Evolutionary conservation across 2,888 invertebrate genomes (phyloP), one percentile per base, ranked within the genome.

Genomic region (Ischnus inquisitorius): DNA sequence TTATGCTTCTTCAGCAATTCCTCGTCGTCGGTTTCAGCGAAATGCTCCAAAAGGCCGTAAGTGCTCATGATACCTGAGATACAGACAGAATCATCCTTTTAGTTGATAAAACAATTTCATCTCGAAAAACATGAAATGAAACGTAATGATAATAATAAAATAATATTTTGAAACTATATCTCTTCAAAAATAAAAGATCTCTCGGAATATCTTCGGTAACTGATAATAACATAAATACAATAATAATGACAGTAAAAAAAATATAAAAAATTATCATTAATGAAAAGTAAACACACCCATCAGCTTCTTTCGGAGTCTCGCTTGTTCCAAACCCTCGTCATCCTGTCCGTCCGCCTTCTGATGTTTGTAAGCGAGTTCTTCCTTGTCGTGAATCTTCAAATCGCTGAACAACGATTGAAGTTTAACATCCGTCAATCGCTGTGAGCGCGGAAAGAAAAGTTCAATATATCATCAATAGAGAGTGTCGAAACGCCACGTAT

Each of bases 331-430:
- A 0, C 98, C 98, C 90, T 98, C 97, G 88, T 97, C 97, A 92
- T 99, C 98, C 85, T 96, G 95, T 25, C 97, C 97, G 88, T 98
- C 97, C 62, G 96, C 95, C 91, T 96, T 97, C 2, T 97, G 93
- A 90, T 97, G 96, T 93, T 99, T 99, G 93, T 96, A 96, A 0
- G 96, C 95, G 46, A 98, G 94, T 94, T 99, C 98, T 93, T 98
- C 97, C 94, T 98, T 98, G 91, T 99, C 98, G 85, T 98, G 98
- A 60, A 98, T 95, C 94, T 97, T 97, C 5, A 99, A 94, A 90
- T 98, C 98, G 91, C 97, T 97, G 91, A 97, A 98, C 22, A 99
- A 92, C 0, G 97, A 97, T 90, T 97, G 97, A 39, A 99, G 93
- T 93, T 98, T 98, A 0, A 96, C 95, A 90, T 97, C 97, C 3